phyloP scores from a whole-genome alignment of 2,113 vertebrate genomes.

The Cynocephalus volans region DNA sequence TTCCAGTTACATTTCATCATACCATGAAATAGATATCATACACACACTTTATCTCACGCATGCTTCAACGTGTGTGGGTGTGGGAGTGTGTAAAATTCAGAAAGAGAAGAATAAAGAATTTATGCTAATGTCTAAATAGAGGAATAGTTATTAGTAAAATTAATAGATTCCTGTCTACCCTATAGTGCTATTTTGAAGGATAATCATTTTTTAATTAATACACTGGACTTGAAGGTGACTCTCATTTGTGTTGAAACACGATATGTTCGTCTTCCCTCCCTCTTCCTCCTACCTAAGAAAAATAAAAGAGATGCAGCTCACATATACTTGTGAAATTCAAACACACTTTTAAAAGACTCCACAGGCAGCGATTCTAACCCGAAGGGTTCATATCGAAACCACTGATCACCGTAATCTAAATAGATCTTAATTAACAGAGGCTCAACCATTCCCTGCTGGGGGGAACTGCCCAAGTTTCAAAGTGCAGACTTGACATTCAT shows the following conservation, averaged over 20 bases:
- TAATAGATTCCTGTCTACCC: not conserved
- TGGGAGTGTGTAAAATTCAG: not conserved
- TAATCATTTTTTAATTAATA: not conserved
- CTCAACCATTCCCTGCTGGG: not conserved
- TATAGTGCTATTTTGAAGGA: not conserved
- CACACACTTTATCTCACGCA: not conserved
- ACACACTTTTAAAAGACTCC: not conserved
- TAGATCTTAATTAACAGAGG: not conserved
- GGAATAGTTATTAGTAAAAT: not conserved
- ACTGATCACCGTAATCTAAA: not conserved
- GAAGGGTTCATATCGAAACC: not conserved
- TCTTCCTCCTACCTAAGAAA: not conserved
- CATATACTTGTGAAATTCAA: slow-evolving; percentile 27
- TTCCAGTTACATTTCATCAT: not conserved
- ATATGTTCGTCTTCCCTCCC: not conserved
- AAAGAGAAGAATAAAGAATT: not conserved
- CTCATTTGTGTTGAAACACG: not conserved
- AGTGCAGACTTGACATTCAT: not conserved
- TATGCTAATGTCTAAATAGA: not conserved
- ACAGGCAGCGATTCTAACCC: not conserved
- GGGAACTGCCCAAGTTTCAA: not conserved
- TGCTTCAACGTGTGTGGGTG: not conserved
- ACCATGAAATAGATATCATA: not conserved
- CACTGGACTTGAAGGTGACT: not conserved
- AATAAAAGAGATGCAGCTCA: not conserved